Base-by-base conservation (phyloP, 92 coral and sea anemone species). In the Zoanthus gigantus region DNA sequence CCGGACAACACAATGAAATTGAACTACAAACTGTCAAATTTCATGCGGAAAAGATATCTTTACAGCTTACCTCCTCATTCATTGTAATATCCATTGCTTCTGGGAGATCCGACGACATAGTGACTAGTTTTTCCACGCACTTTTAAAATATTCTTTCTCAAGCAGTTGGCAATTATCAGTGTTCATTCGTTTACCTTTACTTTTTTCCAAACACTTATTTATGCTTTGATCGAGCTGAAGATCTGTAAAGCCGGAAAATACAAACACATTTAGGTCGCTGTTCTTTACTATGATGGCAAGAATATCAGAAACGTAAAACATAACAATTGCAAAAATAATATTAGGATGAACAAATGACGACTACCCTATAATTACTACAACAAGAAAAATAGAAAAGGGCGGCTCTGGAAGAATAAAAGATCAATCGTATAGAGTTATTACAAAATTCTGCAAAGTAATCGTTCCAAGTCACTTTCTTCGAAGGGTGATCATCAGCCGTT, bases 21-120 rank as follows among this genome's bases (percentile, higher is more conserved):
- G 56, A 7, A 50, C 10, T 50, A 50, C 56, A 50, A 50, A 4
- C 56, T 50, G 56, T 10, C 12, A 50, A 50, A 4, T 9, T 30
- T 34, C 46, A 69, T 14, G 74, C 77, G 54, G 77, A 46, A 73
- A 56, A 78, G 2, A 30, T 45, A 10, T 63, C 57, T 48, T 80
- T 30, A 1, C 34, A 7, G 72, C 72, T 30, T 28, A 29, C 74
- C 56, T 79, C 68, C n/a, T 79, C 84, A 79, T 44, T 79, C 84
- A 58, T 23, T 79, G 84, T 14, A 45, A 80, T 31, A 47, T 81
- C 85, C 85, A 81, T 81, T 58, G 85, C 74, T 81, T 81, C 85
- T 68, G 74, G 74, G 47, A 53, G 60, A 34, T 81, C 75, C 61
- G 85, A 81, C 28, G 85, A 81, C 85, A 81, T 81, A 3, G 61